These are phyloP conservation scores for Leptinotarsa defecta DNA, from an alignment of 1,140 invertebrate genomes.

Conservation along the genomic window DNA sequence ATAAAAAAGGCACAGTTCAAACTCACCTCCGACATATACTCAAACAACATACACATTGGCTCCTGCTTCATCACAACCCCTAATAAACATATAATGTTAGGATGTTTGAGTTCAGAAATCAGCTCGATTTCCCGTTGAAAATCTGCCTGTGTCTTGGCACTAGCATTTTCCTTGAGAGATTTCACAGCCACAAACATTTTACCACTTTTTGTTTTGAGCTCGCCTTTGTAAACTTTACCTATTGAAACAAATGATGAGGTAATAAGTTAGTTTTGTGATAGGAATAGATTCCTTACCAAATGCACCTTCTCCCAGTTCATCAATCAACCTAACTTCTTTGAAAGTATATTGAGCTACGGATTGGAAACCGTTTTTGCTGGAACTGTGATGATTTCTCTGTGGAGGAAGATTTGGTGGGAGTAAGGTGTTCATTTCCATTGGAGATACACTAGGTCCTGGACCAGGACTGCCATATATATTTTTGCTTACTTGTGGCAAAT, in stretches of 20 bases:
- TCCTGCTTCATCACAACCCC: conserved; percentile 90
- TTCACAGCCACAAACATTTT: conserved; percentile 89
- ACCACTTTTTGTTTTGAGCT: conserved; percentile 71
- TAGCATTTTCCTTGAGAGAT: conserved; percentile 91
- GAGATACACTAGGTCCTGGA: conserved; percentile 60
- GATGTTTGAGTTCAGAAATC: conserved; percentile 91
- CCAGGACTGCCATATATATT: conserved; percentile 75
- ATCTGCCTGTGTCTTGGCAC: conserved; percentile 87
- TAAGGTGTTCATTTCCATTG: conserved; percentile 79
- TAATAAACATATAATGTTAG: conserved; percentile 93
- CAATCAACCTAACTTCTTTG: conserved; percentile 84
- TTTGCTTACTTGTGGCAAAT: conserved; percentile 72
- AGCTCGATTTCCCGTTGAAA: conserved; percentile 90
- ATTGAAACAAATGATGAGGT: not conserved
- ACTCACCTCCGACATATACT: conserved; percentile 81
- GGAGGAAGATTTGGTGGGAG: conserved; percentile 63
- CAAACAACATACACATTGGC: conserved; percentile 94
- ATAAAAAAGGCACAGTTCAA: not conserved
- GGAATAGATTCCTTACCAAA: conserved; percentile 72
- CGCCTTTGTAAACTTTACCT: conserved; percentile 86
- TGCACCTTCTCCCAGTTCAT: conserved; percentile 94
- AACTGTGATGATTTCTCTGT: conserved; percentile 44
- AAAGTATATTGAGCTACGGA: conserved; percentile 74
- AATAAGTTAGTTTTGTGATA: not conserved
- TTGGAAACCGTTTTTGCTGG: conserved; percentile 55